Conservation (phyloP, 2,797 vertebrate genomes). For the Darevskia mixta region DNA sequence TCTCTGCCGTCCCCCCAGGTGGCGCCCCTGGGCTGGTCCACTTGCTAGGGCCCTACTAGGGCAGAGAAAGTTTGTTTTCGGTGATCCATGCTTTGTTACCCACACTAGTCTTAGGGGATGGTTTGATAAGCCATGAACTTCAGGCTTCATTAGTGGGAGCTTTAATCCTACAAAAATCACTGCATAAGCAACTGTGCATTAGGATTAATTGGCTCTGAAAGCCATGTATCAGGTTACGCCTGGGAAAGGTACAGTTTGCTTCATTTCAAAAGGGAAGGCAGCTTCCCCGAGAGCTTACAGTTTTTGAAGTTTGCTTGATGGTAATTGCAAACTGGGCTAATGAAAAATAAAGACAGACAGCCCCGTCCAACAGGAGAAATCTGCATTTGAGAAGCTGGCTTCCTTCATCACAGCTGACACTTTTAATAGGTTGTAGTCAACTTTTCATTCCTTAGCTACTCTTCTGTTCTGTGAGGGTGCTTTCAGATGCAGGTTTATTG, state of each 20-base stretch:
- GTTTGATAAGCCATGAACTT: background rate
- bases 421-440: too few species aligned
- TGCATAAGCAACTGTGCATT: background rate
- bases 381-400: background rate
- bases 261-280: background rate
- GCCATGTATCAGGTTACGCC: background rate
- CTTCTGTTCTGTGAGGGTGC: too few species aligned
- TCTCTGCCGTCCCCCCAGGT: too few species aligned
- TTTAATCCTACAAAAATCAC: background rate
- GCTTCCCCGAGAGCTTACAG: background rate
- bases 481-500: too few species aligned
- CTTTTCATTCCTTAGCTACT: too few species aligned
- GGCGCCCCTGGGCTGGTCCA: too few species aligned
- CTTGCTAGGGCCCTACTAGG: too few species aligned
- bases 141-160: background rate
- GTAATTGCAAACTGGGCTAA: background rate
- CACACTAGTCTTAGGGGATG: background rate
- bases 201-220: background rate
- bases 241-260: background rate
- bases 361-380: background rate
- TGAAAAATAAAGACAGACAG: background rate
- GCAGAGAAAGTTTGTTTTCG: too few species aligned
- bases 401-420: background rate
- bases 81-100: background rate
- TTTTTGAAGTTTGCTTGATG: background rate